Evolutionary conservation across 1,140 invertebrate genomes (phyloP).

Genomic region (Lerema accius): DNA sequence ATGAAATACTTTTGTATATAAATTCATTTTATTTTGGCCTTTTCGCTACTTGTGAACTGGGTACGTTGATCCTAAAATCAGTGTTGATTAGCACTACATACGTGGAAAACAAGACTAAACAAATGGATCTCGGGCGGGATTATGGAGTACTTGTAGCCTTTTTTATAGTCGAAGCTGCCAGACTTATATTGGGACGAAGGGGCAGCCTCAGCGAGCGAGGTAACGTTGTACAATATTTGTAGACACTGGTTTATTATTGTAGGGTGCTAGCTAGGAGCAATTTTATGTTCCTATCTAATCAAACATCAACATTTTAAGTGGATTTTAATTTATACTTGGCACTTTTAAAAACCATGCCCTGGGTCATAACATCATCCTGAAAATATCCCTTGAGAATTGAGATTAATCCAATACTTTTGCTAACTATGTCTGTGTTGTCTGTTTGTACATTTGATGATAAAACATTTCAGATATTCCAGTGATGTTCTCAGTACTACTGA

Average conservation of each 20-base stretch:
- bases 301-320: no score
- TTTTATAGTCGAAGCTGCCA: constrained; percentile 89
- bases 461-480: constrained; percentile 87
- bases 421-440: no score
- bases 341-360: no score
- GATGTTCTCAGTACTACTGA: constrained; percentile 90
- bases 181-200: constrained; percentile 91
- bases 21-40: constrained; percentile 94
- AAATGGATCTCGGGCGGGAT: constrained; percentile 89
- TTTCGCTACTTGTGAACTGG: constrained; percentile 90
- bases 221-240: no score
- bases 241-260: no score
- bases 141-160: constrained; percentile 89
- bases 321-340: no score
- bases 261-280: no score
- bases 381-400: no score
- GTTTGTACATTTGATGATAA: no score
- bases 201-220: constrained; percentile 93
- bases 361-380: no score
- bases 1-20: constrained; percentile 91
- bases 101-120: constrained; percentile 85
- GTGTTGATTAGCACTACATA: constrained; percentile 84
- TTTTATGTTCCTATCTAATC: no score
- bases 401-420: no score
- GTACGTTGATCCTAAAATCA: constrained; percentile 89